Percentiles rank a stretch among this genome's conserved stretches.
Evolutionary conservation across 2,797 vertebrate species (phyloP).

Genomic region (Falco naumanni): DNA sequence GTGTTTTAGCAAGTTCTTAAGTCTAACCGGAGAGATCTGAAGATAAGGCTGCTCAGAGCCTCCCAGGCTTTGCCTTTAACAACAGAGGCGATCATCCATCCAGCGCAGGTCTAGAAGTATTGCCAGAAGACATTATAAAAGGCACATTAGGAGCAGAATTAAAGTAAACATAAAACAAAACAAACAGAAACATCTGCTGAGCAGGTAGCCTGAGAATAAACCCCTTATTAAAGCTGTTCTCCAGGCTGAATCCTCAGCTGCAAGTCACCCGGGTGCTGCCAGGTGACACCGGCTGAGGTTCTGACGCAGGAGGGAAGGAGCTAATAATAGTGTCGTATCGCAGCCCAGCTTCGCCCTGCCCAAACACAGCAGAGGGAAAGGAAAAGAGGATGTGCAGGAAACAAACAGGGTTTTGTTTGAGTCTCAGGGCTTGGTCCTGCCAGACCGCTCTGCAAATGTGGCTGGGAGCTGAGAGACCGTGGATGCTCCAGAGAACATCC

Average conservation of each 20-base stretch:
- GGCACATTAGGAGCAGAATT: slow-evolving; percentile 39
- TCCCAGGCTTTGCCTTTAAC: background rate
- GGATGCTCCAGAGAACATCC: background rate
- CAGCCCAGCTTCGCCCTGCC: background rate
- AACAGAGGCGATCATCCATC: background rate
- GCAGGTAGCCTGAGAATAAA: slow-evolving; percentile 57
- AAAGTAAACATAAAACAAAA: slow-evolving; percentile 38
- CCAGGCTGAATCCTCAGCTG: slow-evolving; percentile 13
- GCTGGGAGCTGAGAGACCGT: background rate
- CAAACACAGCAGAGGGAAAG: background rate
- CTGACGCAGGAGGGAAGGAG: background rate
- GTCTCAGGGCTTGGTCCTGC: background rate
- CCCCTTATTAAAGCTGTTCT: slow-evolving; percentile 31
- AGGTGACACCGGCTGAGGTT: background rate
- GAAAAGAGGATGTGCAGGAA: background rate
- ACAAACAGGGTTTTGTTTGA: background rate
- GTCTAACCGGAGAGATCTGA: slow-evolving; percentile 1
- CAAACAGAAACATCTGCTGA: slow-evolving; percentile 57
- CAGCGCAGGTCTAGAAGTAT: background rate
- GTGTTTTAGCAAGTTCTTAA: background rate
- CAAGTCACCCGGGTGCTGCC: background rate
- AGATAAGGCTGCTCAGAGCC: background rate
- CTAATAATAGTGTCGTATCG: background rate
- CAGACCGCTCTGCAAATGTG: background rate
- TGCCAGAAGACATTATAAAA: slow-evolving; percentile 52